Evolutionary conservation across 2,797 vertebrate genomes (phyloP), one percentile per base, ranked within the genome.

Genomic region (Monodelphis domestica): DNA sequence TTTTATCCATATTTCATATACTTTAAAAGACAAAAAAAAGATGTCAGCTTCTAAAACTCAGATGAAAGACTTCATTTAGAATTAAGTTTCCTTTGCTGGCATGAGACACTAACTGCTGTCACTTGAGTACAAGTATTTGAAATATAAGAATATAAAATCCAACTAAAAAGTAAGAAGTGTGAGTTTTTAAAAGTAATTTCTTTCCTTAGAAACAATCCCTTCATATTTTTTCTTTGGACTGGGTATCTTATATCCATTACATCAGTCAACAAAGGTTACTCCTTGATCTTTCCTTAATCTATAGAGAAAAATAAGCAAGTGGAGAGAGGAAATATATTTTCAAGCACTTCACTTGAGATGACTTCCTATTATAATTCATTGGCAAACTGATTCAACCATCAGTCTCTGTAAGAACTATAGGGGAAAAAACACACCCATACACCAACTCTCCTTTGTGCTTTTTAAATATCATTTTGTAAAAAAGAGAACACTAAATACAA

Each of bases 381-480:
- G 10, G 55, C 26, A 30, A 9, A 0, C 30, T n/a, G 54, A 88
- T 6, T 90, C 84, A 93, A 7, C 52, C 88, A n/a, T 21, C 90
- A 88, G 30, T 90, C 30, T 84, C 89, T 54, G 12, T 2, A 92
- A 94, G 53, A 94, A 0, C 14, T 53, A 53, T 53, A 52, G 51
- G 51, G 51, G 89, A 57, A 51, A 38, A 21, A 78, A 55, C 54
- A 53, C 5, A 53, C 26, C 6, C 5, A 2, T 70, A 45, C 21
- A 78, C 6, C 2, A 7, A 78, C 30, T 91, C 53, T 87, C 53
- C 15, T 91, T 26, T 21, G 12, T 28, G 88, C 30, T 91, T 51
- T 95, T 24, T 93, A 91, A 94, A 91, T 90, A 89, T 3, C 45
- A 38, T 88, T 12, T 93, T 63, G 56, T 90, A 91, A 88, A 52